Evolutionary conservation across 1,140 invertebrate species (phyloP).

Genomic region (Rhagoletis pomonella): DNA sequence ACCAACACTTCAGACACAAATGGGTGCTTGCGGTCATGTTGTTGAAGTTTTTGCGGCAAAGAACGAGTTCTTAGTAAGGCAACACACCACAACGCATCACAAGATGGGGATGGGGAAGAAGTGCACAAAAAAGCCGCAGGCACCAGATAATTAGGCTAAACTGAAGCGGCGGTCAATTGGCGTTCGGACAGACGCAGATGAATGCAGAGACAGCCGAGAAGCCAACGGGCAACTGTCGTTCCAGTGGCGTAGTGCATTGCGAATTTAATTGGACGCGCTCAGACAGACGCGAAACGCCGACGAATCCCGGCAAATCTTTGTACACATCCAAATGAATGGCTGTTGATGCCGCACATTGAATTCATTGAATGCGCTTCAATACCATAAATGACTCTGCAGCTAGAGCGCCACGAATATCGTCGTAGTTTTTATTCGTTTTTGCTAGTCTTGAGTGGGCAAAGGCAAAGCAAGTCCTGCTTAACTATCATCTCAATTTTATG

Average conservation of each 20-base stretch:
- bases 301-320: not conserved
- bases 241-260: not conserved
- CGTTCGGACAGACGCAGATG: not conserved
- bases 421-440: not conserved
- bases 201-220: not conserved
- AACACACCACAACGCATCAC: not conserved
- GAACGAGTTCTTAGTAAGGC: not conserved
- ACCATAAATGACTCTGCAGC: not conserved
- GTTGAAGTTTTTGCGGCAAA: constrained; percentile 4
- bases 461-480: not conserved
- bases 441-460: not conserved
- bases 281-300: not conserved
- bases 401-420: not conserved
- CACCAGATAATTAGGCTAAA: constrained; percentile 39
- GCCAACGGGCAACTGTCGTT: not conserved
- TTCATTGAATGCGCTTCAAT: not conserved
- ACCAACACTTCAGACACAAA: not conserved
- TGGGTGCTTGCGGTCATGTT: constrained; percentile 20
- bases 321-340: not conserved
- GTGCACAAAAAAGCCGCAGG: not conserved
- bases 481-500: not conserved
- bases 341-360: no score
- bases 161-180: constrained; percentile 13
- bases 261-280: not conserved
- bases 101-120: not conserved